Percentiles rank a stretch among this genome's conserved stretches.
Evolutionary conservation across 2,113 vertebrate species (phyloP).

Genomic region (Trochalopteron elliotii): DNA sequence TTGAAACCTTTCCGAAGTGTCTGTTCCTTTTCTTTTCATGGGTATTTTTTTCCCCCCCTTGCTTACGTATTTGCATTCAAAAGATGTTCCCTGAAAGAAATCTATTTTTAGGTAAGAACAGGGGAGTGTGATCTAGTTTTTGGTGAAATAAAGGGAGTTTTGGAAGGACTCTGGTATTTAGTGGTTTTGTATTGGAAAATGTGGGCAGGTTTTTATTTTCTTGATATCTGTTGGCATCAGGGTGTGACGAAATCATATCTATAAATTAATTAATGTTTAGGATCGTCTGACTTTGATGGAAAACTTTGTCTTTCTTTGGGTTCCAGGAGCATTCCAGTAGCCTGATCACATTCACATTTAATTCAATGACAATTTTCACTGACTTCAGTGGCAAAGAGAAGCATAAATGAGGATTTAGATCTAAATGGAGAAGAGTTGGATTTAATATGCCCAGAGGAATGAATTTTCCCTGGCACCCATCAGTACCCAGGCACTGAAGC

Average conservation of each 20-base stretch:
- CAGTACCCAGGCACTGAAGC: background rate
- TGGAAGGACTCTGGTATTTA: background rate
- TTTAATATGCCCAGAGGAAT: background rate
- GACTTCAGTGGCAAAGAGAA: background rate
- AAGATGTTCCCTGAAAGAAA: conserved; percentile 5
- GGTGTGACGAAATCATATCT: background rate
- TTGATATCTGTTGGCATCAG: background rate
- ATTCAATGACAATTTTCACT: background rate
- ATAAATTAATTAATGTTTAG: background rate
- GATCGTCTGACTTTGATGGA: background rate
- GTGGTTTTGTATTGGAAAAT: background rate
- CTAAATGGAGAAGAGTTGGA: background rate
- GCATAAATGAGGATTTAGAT: background rate
- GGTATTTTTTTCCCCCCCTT: background rate
- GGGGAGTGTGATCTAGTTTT: background rate
- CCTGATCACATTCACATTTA: background rate
- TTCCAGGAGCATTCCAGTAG: background rate
- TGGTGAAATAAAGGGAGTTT: background rate
- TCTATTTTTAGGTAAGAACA: conserved; percentile 3
- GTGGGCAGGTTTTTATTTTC: background rate
- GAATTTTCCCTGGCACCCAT: background rate
- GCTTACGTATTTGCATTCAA: conserved; percentile 35
- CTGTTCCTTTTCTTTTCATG: conserved; percentile 20
- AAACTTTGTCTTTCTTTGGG: background rate
- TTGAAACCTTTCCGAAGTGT: conserved; percentile 11